Percentiles rank a stretch among this genome's conserved stretches.
Conservation (phyloP, 2,888 invertebrate species). For the Pogonocherus hispidulus region DNA sequence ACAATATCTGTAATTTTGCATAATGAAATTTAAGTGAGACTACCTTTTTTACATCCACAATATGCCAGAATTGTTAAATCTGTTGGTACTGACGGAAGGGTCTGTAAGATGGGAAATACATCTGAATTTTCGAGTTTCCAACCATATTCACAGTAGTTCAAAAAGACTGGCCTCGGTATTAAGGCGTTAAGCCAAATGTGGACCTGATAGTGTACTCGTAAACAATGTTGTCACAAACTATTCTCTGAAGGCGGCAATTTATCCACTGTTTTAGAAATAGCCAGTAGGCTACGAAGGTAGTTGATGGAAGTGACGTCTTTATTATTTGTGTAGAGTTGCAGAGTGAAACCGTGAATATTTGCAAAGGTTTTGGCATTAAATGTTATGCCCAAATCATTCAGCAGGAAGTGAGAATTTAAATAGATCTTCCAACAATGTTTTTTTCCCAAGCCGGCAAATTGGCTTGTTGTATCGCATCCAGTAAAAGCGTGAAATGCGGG, state of each 20-base stretch:
- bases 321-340: not conserved
- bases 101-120: not conserved
- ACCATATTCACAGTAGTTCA: not conserved
- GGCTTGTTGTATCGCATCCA: slow-evolving; percentile 45
- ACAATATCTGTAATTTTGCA: not conserved
- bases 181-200: slow-evolving; percentile 5
- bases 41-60: slow-evolving; percentile 14
- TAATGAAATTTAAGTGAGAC: not conserved
- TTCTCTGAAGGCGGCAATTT: slow-evolving; percentile 9
- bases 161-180: not conserved
- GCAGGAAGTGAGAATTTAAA: not conserved
- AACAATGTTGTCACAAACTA: slow-evolving; percentile 9
- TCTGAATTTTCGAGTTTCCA: not conserved
- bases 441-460: slow-evolving; percentile 41
- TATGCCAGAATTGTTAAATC: not conserved
- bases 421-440: slow-evolving; percentile 41
- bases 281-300: not conserved
- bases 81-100: not conserved
- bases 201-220: slow-evolving; percentile 9
- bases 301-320: not conserved
- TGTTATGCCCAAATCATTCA: not conserved
- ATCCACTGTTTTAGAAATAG: not conserved
- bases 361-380: not conserved
- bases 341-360: not conserved
- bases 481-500: slow-evolving; percentile 47